Conservation (phyloP, 53 echinoderm and acorn worm species). For the Holothuria scabra region DNA sequence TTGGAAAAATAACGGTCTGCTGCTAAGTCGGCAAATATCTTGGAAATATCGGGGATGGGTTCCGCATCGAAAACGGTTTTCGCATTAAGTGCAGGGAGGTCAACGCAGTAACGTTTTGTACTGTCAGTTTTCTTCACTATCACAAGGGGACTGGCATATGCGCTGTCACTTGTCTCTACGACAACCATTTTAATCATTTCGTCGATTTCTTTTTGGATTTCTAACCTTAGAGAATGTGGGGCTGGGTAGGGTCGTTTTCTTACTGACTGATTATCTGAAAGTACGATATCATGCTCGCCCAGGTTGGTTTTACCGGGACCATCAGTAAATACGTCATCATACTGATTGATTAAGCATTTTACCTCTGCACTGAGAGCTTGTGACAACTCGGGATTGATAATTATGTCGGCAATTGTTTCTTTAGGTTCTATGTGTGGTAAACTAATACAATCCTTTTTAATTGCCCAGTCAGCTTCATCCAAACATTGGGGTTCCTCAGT, state of each 20-base stretch:
- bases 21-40: slow-evolving; percentile 54
- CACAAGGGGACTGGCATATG: slow-evolving; percentile 54
- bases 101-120: slow-evolving; percentile 49
- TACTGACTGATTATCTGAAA: slow-evolving; percentile 47
- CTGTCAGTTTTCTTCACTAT: slow-evolving; percentile 45
- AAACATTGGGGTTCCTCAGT: too few relatives aligned
- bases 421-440: slow-evolving; percentile 38
- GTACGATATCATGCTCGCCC: slow-evolving; percentile 40
- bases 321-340: slow-evolving; percentile 52
- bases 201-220: slow-evolving; percentile 50
- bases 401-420: slow-evolving; percentile 36
- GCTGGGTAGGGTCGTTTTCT: slow-evolving; percentile 50
- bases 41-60: slow-evolving; percentile 55
- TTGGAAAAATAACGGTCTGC: slow-evolving; percentile 51
- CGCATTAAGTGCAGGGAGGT: slow-evolving; percentile 39
- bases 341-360: slow-evolving; percentile 1
- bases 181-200: slow-evolving; percentile 57
- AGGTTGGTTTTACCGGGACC: slow-evolving; percentile 52
- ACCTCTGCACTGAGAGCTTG: background rate
- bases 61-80: slow-evolving; percentile 52
- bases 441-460: slow-evolving; percentile 4
- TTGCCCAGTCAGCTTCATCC: background rate
- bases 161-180: slow-evolving; percentile 37
- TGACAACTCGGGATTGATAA: background rate
- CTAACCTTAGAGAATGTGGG: slow-evolving; percentile 32